Conservation (phyloP, 2,888 invertebrate genomes). For the Epistrophe eligans region DNA sequence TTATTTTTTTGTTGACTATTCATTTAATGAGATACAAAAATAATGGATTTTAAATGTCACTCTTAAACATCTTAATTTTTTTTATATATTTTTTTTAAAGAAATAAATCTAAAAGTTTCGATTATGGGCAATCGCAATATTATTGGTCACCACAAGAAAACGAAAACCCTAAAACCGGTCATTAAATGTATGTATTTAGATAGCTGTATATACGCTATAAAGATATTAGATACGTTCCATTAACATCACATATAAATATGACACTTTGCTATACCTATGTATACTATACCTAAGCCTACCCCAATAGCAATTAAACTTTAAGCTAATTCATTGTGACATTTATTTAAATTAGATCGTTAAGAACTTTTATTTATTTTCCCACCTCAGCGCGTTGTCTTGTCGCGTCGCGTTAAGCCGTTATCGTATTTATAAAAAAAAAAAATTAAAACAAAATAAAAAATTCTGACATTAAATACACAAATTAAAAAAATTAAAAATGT, state of each 20-base stretch:
- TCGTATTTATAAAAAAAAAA: constrained; percentile 2
- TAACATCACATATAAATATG: constrained; percentile 34
- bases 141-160: neutral
- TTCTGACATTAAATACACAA: constrained; percentile 52
- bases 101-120: neutral
- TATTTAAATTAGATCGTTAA: constrained; percentile 68
- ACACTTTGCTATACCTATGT: neutral
- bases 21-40: too few relatives aligned
- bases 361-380: constrained; percentile 53
- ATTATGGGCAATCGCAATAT: neutral
- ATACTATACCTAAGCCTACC: neutral
- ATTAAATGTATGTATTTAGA: neutral
- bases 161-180: neutral
- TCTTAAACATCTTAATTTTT: too few relatives aligned
- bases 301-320: constrained; percentile 30
- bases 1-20: too few relatives aligned
- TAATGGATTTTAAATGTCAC: too few relatives aligned
- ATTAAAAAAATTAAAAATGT: constrained; percentile 38
- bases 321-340: constrained; percentile 69
- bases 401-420: neutral
- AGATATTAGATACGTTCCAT: constrained; percentile 28
- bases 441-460: neutral
- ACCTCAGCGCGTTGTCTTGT: constrained; percentile 20
- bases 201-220: neutral
- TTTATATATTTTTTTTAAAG: too few relatives aligned